Evolutionary conservation across 2,797 vertebrate genomes (phyloP).

Genomic region (Esox masquinongy): DNA sequence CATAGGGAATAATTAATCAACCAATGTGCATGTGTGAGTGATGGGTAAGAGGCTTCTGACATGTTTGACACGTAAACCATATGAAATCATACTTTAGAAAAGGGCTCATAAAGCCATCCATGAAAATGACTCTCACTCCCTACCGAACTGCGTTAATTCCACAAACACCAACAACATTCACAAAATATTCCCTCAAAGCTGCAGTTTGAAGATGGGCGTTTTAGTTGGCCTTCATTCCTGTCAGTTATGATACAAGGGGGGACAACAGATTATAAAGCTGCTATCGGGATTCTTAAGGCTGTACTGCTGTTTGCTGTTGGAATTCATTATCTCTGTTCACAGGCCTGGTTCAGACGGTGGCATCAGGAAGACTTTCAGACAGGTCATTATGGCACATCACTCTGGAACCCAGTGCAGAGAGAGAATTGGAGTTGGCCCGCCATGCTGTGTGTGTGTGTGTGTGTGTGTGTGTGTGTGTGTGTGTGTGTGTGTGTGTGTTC

Average conservation of each 20-base stretch:
- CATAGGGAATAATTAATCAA: conserved; percentile 1
- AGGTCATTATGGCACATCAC: conserved; percentile 84
- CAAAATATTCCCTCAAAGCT: neutral
- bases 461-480: neutral
- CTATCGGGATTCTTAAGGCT: conserved; percentile 68
- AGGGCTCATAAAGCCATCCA: neutral
- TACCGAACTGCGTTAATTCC: neutral
- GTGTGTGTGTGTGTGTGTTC: neutral
- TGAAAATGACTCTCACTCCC: neutral
- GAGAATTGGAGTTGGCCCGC: conserved; percentile 18
- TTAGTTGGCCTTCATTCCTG: conserved; percentile 42
- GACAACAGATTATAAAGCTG: conserved; percentile 73
- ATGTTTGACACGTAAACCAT: conserved; percentile 49
- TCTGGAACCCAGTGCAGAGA: conserved; percentile 70
- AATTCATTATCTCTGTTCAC: conserved; percentile 78
- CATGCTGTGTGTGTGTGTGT: conserved; percentile 19
- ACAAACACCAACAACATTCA: neutral
- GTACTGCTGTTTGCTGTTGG: conserved; percentile 68
- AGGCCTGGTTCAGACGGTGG: conserved; percentile 53
- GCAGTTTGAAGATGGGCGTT: neutral
- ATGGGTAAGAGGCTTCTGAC: conserved; percentile 49
- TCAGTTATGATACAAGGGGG: conserved; percentile 65
- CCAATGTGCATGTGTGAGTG: conserved; percentile 3
- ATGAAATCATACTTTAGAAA: conserved; percentile 3
- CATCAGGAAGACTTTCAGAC: conserved; percentile 75